phyloP scores from a whole-genome alignment of 2,797 vertebrate genomes.

The Rhinoraja longicauda region DNA sequence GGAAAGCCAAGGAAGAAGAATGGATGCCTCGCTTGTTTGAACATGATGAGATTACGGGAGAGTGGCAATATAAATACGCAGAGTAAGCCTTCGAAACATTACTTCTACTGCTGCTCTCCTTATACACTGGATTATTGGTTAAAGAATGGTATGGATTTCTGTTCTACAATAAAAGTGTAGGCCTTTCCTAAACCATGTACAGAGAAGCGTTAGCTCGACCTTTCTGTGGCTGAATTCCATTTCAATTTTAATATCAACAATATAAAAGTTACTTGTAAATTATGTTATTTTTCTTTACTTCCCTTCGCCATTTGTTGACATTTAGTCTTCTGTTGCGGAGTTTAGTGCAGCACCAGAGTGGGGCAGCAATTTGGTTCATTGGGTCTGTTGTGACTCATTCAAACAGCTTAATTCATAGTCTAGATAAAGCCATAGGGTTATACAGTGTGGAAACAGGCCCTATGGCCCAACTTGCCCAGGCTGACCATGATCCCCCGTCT shows the following conservation, averaged over 20 bases:
- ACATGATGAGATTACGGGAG: slow-evolving; percentile 78
- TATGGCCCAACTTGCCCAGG: too few species aligned
- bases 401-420: background rate
- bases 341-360: background rate
- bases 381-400: background rate
- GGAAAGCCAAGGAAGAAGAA: slow-evolving; percentile 82
- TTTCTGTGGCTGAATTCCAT: background rate
- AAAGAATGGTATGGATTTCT: background rate
- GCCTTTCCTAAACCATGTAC: background rate
- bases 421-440: too few species aligned
- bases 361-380: background rate
- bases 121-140: background rate
- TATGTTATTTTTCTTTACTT: too few species aligned
- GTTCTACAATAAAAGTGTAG: background rate
- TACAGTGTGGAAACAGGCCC: too few species aligned
- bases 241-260: background rate
- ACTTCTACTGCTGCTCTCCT: background rate
- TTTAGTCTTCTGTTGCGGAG: background rate
- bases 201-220: background rate
- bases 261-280: background rate
- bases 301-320: background rate
- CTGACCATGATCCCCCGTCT: too few species aligned
- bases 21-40: slow-evolving; percentile 86
- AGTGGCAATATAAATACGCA: slow-evolving; percentile 93
- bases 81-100: slow-evolving; percentile 69